Conservation (phyloP, 2,888 invertebrate genomes). For the Thalpophila matura region DNA sequence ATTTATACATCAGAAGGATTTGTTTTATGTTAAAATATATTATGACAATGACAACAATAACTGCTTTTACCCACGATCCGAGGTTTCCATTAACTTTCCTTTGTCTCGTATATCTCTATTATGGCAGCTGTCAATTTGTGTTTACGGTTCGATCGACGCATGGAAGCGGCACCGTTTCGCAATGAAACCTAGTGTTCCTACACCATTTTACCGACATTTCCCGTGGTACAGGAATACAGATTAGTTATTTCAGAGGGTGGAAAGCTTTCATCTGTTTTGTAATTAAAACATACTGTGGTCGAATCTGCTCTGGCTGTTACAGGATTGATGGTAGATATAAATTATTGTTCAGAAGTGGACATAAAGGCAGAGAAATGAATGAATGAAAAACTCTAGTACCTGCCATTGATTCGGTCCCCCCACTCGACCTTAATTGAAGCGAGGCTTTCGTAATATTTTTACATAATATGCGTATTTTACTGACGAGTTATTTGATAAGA, state of each 20-base stretch:
- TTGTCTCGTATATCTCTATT: slow-evolving; percentile 7
- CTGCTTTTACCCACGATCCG: slow-evolving; percentile 15
- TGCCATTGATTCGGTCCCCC: slow-evolving; percentile 3
- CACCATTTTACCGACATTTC: slow-evolving; percentile 17
- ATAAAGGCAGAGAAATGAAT: background rate
- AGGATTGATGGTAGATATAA: background rate
- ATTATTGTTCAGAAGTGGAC: no score
- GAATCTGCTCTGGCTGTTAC: background rate
- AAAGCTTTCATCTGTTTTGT: background rate
- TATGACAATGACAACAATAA: background rate
- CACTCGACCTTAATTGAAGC: slow-evolving; percentile 12
- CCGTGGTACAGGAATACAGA: background rate
- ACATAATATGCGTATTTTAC: slow-evolving; percentile 22
- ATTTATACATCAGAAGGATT: background rate
- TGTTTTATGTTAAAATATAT: background rate
- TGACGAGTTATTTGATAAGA: slow-evolving; percentile 26
- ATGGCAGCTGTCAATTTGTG: slow-evolving; percentile 6
- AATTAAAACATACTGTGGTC: background rate
- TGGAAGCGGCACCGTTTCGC: background rate
- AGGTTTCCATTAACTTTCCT: slow-evolving; percentile 7
- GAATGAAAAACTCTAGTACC: background rate
- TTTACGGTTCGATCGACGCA: background rate
- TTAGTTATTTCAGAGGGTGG: background rate
- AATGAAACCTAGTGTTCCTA: background rate
- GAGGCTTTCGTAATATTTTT: slow-evolving; percentile 20